Base-by-base conservation (phyloP, 1,140 invertebrate genomes). In the Phenacoccus solenopsis region DNA sequence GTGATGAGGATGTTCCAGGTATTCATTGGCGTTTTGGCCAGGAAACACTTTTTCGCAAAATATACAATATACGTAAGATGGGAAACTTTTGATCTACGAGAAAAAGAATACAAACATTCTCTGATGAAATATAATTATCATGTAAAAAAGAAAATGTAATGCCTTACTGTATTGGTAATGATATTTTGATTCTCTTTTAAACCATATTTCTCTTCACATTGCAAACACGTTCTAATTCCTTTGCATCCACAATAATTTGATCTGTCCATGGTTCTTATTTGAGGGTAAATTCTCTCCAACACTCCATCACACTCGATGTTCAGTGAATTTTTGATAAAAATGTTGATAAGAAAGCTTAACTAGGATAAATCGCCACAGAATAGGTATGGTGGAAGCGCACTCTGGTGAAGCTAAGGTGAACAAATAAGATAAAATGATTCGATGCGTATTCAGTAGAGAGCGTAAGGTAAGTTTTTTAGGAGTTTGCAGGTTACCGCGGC, bases 201-300 rank as follows among this genome's bases (percentile, higher is more conserved):
- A 10, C 85, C 83, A 74, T 82, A 90, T 74, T 87, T 79, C 24
- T 82, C 79, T 82, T 94, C 91, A 80, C 94, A 97, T 72, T 90
- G 77, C 28, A 94, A 81, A 80, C 94, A 96, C 12, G 90, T 90
- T 72, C 93, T 83, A 73, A 91, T 89, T 12, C 93, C 93, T 84
- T 96, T 97, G 77, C 94, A 97, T 22, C 91, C 93, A 81, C 94
- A 97, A 0, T 86, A 82, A 68, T 89, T 79, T 35, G 86, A 81
- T 72, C 84, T 87, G 75, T 88, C 86, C 87, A 90, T 90, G 69
- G n/a, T n/a, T n/a, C n/a, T n/a, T n/a, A n/a, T n/a, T n/a, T n/a
- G n/a, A n/a, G n/a, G n/a, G n/a, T n/a, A n/a, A n/a, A n/a, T n/a
- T n/a, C n/a, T n/a, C n/a, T n/a, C n/a, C n/a, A n/a, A n/a, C n/a